Evolutionary conservation across 2,888 invertebrate species (phyloP).

Genomic region (Choristoneura rosaceana): DNA sequence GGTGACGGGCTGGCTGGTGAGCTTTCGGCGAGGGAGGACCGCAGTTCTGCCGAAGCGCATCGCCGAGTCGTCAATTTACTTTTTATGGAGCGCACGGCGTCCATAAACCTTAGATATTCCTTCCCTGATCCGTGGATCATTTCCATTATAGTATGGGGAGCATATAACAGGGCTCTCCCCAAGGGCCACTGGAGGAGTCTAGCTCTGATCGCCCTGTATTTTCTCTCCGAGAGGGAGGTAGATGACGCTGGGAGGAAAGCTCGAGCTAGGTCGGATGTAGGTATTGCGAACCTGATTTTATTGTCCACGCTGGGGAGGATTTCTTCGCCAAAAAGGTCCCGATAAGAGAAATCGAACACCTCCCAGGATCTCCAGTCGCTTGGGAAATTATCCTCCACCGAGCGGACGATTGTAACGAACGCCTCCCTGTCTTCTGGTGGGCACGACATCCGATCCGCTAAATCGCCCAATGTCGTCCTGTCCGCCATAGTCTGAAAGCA

Average conservation of each 20-base stretch:
- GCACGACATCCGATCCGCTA: not conserved
- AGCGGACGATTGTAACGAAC: not conserved
- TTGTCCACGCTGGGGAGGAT: not conserved
- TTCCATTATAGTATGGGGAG: not conserved
- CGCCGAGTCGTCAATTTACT: not conserved
- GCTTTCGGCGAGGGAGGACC: not conserved
- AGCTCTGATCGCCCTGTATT: not conserved
- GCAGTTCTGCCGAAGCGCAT: not conserved
- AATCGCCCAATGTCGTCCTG: not conserved
- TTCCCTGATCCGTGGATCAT: not conserved
- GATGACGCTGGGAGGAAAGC: not conserved
- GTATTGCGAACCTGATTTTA: not conserved
- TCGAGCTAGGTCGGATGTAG: not conserved
- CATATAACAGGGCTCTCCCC: not conserved
- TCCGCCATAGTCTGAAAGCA: conserved; percentile 7
- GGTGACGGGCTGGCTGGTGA: not conserved
- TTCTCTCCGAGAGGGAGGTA: not conserved
- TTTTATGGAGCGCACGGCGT: not conserved
- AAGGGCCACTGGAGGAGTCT: conserved; percentile 1
- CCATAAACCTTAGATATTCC: not conserved
- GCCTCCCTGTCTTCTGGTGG: not conserved
- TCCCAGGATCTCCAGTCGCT: conserved; percentile 10
- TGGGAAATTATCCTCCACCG: not conserved
- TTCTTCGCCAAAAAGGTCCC: not conserved
- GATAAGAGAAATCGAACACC: not conserved